phyloP scores from a whole-genome alignment of 2,113 vertebrate species.

The Poecile atricapillus region DNA sequence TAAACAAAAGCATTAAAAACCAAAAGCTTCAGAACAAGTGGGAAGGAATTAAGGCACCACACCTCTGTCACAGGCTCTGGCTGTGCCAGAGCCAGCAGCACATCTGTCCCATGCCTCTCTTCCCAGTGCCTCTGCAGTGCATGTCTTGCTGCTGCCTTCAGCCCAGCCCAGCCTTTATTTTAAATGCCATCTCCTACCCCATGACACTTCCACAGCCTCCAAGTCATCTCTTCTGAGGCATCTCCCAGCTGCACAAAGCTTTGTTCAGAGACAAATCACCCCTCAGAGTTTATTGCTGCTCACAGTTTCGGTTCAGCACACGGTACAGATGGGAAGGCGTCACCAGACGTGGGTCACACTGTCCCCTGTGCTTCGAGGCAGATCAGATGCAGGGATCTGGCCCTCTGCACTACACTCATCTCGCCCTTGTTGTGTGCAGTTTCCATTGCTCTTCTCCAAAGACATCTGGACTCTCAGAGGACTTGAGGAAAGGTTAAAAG shows the following conservation, averaged over 20 bases:
- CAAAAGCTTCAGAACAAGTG: background rate
- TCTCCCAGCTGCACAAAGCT: background rate
- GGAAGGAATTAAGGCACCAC: background rate
- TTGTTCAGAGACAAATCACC: background rate
- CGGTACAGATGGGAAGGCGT: background rate
- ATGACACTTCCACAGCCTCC: background rate
- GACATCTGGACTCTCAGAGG: constrained; percentile 11
- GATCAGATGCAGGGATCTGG: background rate
- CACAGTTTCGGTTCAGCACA: background rate
- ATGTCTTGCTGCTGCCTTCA: background rate
- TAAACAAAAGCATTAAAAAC: background rate
- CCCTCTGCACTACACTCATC: background rate
- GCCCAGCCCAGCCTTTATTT: background rate
- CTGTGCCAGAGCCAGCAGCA: background rate
- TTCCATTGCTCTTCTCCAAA: background rate
- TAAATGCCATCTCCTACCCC: background rate
- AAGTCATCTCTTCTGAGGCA: background rate
- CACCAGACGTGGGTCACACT: background rate
- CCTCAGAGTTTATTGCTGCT: background rate
- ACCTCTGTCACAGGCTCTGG: background rate
- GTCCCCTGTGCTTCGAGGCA: background rate
- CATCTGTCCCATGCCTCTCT: background rate
- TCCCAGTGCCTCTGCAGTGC: background rate
- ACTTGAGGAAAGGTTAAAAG: constrained; percentile 17
- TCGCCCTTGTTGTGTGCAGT: background rate